A percentile compares a stretch with the other conserved stretches of the same genome.
phyloP scores from a whole-genome alignment of 2,797 vertebrate species.

The Sandelia bainsii region DNA sequence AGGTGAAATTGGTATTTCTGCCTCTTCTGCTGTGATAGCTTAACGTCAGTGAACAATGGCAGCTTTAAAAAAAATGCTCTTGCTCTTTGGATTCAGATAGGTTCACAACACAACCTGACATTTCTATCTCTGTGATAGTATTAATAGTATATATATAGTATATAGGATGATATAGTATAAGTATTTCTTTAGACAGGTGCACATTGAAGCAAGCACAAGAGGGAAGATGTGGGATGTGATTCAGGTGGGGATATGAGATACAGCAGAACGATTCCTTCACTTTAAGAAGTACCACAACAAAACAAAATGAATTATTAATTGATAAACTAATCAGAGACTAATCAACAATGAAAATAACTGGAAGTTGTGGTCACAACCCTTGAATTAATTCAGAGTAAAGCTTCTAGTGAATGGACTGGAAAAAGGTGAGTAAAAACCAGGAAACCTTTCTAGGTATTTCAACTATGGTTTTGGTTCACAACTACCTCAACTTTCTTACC shows the following conservation, averaged over 20 bases:
- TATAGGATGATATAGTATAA: no score
- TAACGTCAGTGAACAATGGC: constrained; percentile 47
- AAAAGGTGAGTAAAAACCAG: no score
- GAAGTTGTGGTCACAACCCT: not conserved
- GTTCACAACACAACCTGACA: constrained; percentile 39
- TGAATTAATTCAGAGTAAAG: no score
- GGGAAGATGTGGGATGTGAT: constrained; percentile 14
- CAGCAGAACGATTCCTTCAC: constrained; percentile 6
- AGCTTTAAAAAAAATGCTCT: constrained; percentile 7
- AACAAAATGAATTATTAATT: not conserved
- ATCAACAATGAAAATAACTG: not conserved
- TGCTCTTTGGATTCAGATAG: constrained; percentile 20
- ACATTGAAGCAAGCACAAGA: constrained; percentile 7
- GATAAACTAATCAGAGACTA: not conserved
- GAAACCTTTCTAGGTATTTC: not conserved
- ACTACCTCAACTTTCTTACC: not conserved
- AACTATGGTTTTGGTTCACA: not conserved
- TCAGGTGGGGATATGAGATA: constrained; percentile 18
- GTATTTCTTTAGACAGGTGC: constrained; percentile 25
- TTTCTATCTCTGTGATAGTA: no score
- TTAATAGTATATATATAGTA: no score
- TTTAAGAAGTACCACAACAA: constrained; percentile 1
- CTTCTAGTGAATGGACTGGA: not conserved
- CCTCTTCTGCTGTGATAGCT: constrained; percentile 33
- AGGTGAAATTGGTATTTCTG: constrained; percentile 29